These are phyloP conservation scores for Corvus moneduloides DNA, from an alignment of 2,113 vertebrate species.

Conservation along the genomic window DNA sequence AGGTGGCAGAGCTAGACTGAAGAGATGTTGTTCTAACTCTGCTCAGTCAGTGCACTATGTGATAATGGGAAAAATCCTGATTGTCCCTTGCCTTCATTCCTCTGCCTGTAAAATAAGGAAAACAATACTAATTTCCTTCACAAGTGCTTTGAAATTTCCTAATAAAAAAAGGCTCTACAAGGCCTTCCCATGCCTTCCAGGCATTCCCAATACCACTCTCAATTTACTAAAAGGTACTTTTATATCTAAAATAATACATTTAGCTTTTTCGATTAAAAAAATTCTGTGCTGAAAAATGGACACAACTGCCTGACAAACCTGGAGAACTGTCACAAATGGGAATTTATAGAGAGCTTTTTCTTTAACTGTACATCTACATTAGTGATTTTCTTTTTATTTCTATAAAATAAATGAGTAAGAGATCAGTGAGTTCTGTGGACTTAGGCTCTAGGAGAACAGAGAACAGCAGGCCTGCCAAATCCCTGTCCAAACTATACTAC, in stretches of 20 bases:
- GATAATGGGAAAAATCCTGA: background rate
- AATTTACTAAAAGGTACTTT: background rate
- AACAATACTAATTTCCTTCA: background rate
- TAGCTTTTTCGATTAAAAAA: background rate
- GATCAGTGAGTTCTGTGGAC: background rate
- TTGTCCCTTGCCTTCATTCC: background rate
- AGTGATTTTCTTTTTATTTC: conserved; percentile 20
- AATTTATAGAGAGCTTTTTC: conserved; percentile 11
- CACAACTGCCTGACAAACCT: background rate
- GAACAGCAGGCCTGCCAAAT: conserved; percentile 19
- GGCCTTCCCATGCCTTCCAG: background rate
- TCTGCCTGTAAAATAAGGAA: background rate
- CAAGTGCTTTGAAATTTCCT: background rate
- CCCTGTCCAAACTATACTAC: background rate
- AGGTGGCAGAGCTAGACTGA: background rate
- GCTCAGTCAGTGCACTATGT: background rate
- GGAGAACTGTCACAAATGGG: background rate
- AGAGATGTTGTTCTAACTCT: background rate
- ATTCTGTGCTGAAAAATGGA: background rate
- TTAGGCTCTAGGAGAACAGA: background rate
- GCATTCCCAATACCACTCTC: background rate
- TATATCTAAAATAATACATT: background rate
- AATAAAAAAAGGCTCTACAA: background rate
- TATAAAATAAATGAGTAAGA: conserved; percentile 16
- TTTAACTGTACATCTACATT: background rate